Percentiles rank a stretch among this genome's conserved stretches.
Conservation (phyloP, 2,888 invertebrate genomes). For the Lymantria dispar region DNA sequence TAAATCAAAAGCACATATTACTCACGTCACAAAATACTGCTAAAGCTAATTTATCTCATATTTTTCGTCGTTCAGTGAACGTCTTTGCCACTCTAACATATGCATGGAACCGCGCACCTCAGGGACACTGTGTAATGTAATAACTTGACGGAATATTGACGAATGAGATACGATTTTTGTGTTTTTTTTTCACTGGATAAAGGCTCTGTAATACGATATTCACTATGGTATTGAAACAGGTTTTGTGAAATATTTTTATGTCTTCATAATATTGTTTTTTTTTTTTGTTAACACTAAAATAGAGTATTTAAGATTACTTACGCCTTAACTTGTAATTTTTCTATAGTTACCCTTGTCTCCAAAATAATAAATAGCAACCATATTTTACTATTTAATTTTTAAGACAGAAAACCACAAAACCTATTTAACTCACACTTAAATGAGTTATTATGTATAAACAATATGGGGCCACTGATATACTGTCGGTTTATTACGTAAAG, state of each 20-base stretch:
- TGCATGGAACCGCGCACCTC: conserved; percentile 24
- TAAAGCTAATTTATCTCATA: not conserved
- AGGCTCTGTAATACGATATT: conserved; percentile 27
- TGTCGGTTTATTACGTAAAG: too few relatives aligned
- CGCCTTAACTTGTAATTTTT: too few relatives aligned
- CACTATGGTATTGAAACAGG: conserved; percentile 8
- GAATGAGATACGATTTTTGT: conserved; percentile 31
- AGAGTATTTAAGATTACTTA: not conserved
- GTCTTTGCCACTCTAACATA: conserved; percentile 17
- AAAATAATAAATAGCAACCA: too few relatives aligned
- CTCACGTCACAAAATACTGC: not conserved
- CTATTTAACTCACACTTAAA: too few relatives aligned
- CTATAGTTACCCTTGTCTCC: too few relatives aligned
- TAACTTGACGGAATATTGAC: conserved; percentile 42
- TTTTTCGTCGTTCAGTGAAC: conserved; percentile 7
- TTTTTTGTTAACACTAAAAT: not conserved
- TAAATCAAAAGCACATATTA: not conserved
- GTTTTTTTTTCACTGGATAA: conserved; percentile 13
- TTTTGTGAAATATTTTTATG: not conserved
- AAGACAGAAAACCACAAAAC: too few relatives aligned
- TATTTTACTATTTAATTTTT: too few relatives aligned
- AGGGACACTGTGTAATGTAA: conserved; percentile 34
- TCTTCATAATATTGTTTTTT: not conserved
- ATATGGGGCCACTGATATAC: too few relatives aligned
- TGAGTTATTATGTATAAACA: too few relatives aligned